A percentile compares a stretch with the other conserved stretches of the same genome.
Evolutionary conservation across 2,113 vertebrate species (phyloP).

Genomic region (Eupsittula cactorum): DNA sequence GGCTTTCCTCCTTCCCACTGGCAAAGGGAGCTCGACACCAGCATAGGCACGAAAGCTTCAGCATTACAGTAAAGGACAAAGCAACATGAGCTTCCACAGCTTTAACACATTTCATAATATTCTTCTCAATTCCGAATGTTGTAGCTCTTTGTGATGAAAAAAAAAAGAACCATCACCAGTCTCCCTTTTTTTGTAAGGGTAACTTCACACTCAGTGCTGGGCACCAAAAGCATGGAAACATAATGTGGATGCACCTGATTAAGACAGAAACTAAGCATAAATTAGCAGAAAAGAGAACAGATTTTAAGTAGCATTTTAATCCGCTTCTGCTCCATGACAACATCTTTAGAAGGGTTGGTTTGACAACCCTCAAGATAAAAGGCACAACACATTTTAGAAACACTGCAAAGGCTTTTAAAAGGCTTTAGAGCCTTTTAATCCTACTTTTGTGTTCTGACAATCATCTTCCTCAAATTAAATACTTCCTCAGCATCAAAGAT

Average conservation of each 20-base stretch:
- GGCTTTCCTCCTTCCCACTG: background rate
- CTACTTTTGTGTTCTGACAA: background rate
- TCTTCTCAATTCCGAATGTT: background rate
- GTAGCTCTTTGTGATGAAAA: background rate
- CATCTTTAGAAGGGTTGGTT: background rate
- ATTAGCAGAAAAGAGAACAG: background rate
- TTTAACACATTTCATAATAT: background rate
- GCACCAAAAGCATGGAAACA: background rate
- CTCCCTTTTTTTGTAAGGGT: background rate
- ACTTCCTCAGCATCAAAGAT: background rate
- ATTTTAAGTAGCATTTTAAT: background rate
- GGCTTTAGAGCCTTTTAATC: slow-evolving; percentile 10
- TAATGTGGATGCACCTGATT: background rate
- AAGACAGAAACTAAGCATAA: background rate
- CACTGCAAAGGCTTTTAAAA: background rate
- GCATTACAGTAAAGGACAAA: background rate
- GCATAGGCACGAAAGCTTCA: rapidly evolving
- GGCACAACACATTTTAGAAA: background rate
- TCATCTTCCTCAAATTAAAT: background rate
- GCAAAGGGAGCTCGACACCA: background rate
- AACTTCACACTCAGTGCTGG: background rate
- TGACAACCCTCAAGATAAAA: background rate
- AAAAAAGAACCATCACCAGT: rapidly evolving
- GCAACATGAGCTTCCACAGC: rapidly evolving
- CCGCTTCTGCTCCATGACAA: background rate